phyloP scores from a whole-genome alignment of 2,113 vertebrate genomes.

The Myotis davidii region DNA sequence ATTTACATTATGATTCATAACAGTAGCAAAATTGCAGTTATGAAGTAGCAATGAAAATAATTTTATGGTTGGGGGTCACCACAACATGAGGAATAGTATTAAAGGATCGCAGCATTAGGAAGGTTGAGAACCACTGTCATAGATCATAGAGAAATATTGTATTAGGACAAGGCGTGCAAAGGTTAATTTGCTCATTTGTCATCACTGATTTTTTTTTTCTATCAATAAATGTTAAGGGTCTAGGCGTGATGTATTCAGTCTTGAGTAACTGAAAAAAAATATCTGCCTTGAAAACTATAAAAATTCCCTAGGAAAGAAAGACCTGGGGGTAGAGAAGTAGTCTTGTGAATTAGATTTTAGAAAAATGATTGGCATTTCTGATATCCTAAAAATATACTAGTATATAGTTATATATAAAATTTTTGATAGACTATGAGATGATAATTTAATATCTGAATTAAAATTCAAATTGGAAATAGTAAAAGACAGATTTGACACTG shows the following conservation, averaged over 20 bases:
- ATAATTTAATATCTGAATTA: not conserved
- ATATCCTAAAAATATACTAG: not conserved
- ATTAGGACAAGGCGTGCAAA: not conserved
- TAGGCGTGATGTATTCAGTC: not conserved
- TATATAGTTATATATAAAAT: not conserved
- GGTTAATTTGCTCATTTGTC: not conserved
- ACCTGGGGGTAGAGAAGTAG: not conserved
- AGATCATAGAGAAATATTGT: not conserved
- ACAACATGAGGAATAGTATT: too few relatives aligned
- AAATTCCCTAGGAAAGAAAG: not conserved
- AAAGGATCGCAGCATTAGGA: too few relatives aligned
- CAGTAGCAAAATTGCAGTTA: too few relatives aligned
- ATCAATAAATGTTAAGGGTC: not conserved
- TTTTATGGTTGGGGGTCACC: too few relatives aligned
- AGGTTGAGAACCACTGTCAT: not conserved
- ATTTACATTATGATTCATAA: too few relatives aligned
- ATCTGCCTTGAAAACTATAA: not conserved
- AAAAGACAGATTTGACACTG: not conserved
- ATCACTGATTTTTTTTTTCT: not conserved
- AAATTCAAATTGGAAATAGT: not conserved
- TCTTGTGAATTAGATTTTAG: not conserved
- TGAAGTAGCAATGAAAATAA: too few relatives aligned
- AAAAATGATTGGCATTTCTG: not conserved
- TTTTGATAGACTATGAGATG: not conserved
- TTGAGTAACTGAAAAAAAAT: not conserved